These are phyloP conservation scores for Drosophila conformis DNA, from an alignment of 2,888 invertebrate genomes.

Conservation along the genomic window DNA sequence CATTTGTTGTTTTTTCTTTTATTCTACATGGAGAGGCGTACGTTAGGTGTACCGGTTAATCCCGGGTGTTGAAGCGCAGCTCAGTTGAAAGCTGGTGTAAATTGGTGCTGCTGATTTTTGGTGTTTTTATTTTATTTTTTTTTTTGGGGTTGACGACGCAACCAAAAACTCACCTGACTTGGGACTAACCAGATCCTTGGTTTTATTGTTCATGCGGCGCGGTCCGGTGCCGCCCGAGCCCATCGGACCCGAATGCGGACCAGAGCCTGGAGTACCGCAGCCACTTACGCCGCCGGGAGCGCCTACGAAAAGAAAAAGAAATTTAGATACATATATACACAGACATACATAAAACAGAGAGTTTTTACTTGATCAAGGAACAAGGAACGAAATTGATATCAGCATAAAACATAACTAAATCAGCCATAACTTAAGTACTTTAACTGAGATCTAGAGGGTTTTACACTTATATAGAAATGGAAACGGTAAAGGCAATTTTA, in stretches of 20 bases:
- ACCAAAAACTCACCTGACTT: constrained; percentile 84
- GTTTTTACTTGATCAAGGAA: background rate
- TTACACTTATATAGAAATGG: background rate
- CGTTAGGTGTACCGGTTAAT: constrained; percentile 47
- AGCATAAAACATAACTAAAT: background rate
- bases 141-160: constrained; percentile 5
- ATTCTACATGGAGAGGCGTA: constrained; percentile 46
- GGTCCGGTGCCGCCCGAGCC: constrained; percentile 85
- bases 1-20: constrained; percentile 5
- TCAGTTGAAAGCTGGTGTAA: constrained; percentile 30
- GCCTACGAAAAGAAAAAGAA: constrained; percentile 56
- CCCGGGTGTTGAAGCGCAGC: constrained; percentile 58
- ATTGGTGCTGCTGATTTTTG: constrained; percentile 35
- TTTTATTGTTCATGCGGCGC: constrained; percentile 85
- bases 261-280: constrained; percentile 85
- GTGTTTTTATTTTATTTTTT: background rate
- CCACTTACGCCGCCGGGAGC: constrained; percentile 84
- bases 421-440: background rate
- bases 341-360: background rate
- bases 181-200: constrained; percentile 85
- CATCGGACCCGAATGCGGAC: constrained; percentile 84
- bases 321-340: background rate
- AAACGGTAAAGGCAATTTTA: background rate
- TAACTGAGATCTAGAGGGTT: background rate
- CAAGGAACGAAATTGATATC: background rate